Base-by-base conservation (phyloP, 2,888 invertebrate genomes). In the Neoscelio sp. region DNA sequence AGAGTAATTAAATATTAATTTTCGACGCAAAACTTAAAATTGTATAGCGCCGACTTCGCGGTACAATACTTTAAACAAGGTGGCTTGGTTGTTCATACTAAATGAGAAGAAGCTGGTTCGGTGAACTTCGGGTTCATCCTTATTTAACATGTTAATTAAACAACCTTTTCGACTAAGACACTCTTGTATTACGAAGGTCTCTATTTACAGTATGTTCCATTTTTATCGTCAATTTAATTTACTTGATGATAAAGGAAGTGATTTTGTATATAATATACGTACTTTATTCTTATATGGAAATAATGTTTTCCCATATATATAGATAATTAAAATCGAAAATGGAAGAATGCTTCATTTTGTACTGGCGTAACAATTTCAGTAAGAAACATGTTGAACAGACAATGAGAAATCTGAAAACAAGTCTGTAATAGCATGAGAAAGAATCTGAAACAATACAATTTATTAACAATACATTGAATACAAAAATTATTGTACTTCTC, bases 1-100 rank as follows among this genome's bases (percentile, higher is more conserved):
- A 20, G 8, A 38, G n/a, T 56, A 12, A 70, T 70, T 70, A 54
- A 56, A 70, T 26, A 70, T 70, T 48, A 30, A 56, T 58, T 33
- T 33, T 12, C 33, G n/a, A 33, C 12, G 33, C 17, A n/a, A 30
- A 8, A 33, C 13, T 33, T 17, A 17, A 30, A 33, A 33, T 33
- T 30, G 8, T 33, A 5, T 7, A 40, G 7, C 17, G n/a, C 40
- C 17, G 7, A 40, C 15, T 5, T 2, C 33, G n/a, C 12, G 10
- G 12, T 33, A 7, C 1, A 33, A 40, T 8, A 1, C n/a, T 7
- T 40, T 15, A 40, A 40, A 40, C n/a, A 15, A 40, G 7, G 40
- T 15, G 15, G 15, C 13, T 40, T 13, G 7, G 12, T 33, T 33
- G 12, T 33, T 33, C 10, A 33, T 12, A 12, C 10, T 12, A 33